Base-by-base conservation (phyloP, 2,797 vertebrate genomes). In the Rallus crepitans region DNA sequence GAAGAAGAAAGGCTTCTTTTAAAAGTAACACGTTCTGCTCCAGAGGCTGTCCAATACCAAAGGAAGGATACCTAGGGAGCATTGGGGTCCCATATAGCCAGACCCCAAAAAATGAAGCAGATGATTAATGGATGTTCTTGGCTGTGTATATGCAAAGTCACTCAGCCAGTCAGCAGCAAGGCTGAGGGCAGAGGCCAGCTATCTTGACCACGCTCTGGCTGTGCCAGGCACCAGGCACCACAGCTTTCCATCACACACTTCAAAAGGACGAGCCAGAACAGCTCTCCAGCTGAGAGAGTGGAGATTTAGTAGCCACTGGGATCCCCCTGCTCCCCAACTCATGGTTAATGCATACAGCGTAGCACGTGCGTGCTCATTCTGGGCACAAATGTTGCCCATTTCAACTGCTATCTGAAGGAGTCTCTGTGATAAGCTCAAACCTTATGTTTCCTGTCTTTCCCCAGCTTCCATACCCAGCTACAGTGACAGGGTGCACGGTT, bases 131-230 rank as follows among this genome's bases (percentile, higher is more conserved):
- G 45, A 19, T 33, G 27, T 9, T 61, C 35, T 71, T 75, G 45
- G 27, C 12, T 1, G 0, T 35, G 14, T 39, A 19, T 18, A n/a
- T 25, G 31, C 0, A 4, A 91, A 80, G 64, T 28, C 60, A 47
- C 30, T 33, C 56, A 19, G 21, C 12, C 18, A 68, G 50, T 37
- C 21, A 30, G 48, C 12, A 40, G 40, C 33, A 25, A 37, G 21
- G 35, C 12, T 2, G 2, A 79, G 21, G 68, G 55, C 15, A 50
- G 31, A 64, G 11, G 23, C 12, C 37, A 47, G 33, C 25, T 57
- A 42, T 81, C 11, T 64, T 1, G 6, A 5, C 21, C 0, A 0
- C 69, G 53, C 33, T 10, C 47, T 7, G 13, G 28, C 52, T 70
- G 12, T 60, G 31, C 47, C 45, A 69, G 40, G 57, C 45, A 23